These are phyloP conservation scores for Chelon auratus DNA, from an alignment of 2,797 vertebrate genomes.

Conservation along the genomic window DNA sequence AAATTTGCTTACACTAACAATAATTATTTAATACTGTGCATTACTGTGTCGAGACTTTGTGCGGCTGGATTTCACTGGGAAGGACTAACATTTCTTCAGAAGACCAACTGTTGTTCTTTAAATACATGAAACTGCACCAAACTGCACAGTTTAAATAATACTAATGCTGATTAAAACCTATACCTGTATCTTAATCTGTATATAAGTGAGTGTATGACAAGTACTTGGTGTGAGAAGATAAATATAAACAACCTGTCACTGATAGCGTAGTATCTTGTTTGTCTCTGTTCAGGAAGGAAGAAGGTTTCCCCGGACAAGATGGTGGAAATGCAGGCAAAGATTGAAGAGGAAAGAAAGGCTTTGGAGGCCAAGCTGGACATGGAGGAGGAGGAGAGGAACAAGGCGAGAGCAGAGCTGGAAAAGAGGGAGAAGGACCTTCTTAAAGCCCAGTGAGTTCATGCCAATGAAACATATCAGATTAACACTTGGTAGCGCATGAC, in stretches of 20 bases:
- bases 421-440: slow-evolving; percentile 97
- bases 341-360: slow-evolving; percentile 96
- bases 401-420: slow-evolving; percentile 96
- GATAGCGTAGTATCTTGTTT: slow-evolving; percentile 6
- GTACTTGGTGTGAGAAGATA: neutral
- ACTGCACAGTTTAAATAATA: slow-evolving; percentile 39
- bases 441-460: slow-evolving; percentile 94
- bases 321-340: slow-evolving; percentile 99
- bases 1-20: slow-evolving; percentile 35
- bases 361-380: slow-evolving; percentile 98
- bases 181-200: slow-evolving; percentile 2
- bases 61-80: neutral
- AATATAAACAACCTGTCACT: neutral
- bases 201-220: slow-evolving; percentile 13
- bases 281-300: slow-evolving; percentile 89
- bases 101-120: neutral
- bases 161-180: slow-evolving; percentile 19
- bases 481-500: neutral
- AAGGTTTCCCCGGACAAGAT: slow-evolving; percentile 98
- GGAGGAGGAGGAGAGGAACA: slow-evolving; percentile 99
- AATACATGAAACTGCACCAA: neutral
- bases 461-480: neutral
- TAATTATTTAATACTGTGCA: slow-evolving; percentile 35
- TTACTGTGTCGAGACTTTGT: slow-evolving; percentile 13
- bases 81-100: no score